phyloP scores from a whole-genome alignment of 2,888 invertebrate species.

The Trichacis sp. region DNA sequence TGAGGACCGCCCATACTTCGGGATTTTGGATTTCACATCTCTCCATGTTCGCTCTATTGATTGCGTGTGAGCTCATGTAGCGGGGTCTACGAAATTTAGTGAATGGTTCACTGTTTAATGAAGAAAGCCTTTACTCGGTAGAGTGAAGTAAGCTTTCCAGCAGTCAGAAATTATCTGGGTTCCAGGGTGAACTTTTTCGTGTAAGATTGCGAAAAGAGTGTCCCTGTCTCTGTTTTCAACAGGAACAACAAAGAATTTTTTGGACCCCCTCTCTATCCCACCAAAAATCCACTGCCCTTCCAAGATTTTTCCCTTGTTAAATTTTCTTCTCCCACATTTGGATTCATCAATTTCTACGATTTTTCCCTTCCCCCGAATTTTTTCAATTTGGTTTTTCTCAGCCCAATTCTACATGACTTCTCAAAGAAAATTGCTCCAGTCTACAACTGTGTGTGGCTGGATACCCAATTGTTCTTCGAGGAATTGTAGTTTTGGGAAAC shows the following conservation, averaged over 20 bases:
- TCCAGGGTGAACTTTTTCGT: constrained; percentile 11
- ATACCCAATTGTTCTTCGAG: too few species aligned
- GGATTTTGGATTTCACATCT: not conserved
- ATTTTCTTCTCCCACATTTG: constrained; percentile 13
- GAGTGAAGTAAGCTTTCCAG: constrained; percentile 9
- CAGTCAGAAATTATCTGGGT: constrained; percentile 28
- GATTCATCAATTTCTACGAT: constrained; percentile 15
- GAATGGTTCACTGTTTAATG: constrained; percentile 23
- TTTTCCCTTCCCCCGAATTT: too few species aligned
- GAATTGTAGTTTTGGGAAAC: too few species aligned
- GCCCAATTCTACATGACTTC: too few species aligned
- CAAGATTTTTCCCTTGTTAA: not conserved
- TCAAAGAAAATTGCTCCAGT: too few species aligned
- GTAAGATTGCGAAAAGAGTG: not conserved
- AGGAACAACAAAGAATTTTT: constrained; percentile 3
- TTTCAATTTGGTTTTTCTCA: too few species aligned
- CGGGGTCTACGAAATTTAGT: too few species aligned
- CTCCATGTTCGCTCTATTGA: not conserved
- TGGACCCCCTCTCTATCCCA: constrained; percentile 7
- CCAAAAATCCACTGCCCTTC: constrained; percentile 17
- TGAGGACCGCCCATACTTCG: too few species aligned
- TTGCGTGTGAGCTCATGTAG: constrained; percentile 3
- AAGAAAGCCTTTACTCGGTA: constrained; percentile 38
- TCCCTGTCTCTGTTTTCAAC: not conserved
- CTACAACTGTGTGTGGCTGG: too few species aligned